Conservation (phyloP, 92 coral and sea anemone species). For the Bergia sp. region DNA sequence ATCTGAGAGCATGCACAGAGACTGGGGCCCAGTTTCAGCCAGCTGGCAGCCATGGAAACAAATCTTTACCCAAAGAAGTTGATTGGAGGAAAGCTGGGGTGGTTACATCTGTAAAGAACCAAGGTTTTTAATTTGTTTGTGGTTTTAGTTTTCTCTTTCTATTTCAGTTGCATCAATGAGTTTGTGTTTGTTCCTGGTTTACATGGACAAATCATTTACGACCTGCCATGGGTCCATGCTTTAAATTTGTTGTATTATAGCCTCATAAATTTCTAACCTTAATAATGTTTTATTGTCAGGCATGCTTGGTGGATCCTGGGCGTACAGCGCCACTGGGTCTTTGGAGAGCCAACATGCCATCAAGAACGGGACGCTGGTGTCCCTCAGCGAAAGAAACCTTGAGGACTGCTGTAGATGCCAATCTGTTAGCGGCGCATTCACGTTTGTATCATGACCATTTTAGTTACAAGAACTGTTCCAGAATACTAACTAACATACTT, state of each 20-base stretch:
- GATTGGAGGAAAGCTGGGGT: slow-evolving; percentile 92
- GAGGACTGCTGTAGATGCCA: slow-evolving; percentile 56
- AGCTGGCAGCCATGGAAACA: not conserved
- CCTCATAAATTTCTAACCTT: no score
- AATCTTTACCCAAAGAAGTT: slow-evolving; percentile 49
- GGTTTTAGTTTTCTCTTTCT: not conserved
- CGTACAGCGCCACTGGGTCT: slow-evolving; percentile 92
- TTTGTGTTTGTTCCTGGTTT: no score
- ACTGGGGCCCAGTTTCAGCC: slow-evolving; percentile 36
- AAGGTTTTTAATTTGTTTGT: slow-evolving; percentile 58
- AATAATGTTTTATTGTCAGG: slow-evolving; percentile 43
- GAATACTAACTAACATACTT: no score
- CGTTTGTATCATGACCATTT: not conserved
- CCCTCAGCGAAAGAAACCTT: slow-evolving; percentile 91
- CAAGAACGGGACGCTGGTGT: slow-evolving; percentile 81
- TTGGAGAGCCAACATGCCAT: slow-evolving; percentile 91
- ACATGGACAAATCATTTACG: no score
- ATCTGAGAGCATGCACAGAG: slow-evolving; percentile 50
- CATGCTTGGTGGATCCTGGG: slow-evolving; percentile 79
- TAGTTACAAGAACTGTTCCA: not conserved
- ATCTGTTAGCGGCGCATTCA: slow-evolving; percentile 35
- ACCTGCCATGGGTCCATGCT: no score
- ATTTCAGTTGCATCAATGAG: no score
- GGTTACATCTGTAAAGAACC: slow-evolving; percentile 92
- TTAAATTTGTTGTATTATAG: no score